Conservation (phyloP, 1,140 invertebrate genomes). For the Drosophila subobscura region DNA sequence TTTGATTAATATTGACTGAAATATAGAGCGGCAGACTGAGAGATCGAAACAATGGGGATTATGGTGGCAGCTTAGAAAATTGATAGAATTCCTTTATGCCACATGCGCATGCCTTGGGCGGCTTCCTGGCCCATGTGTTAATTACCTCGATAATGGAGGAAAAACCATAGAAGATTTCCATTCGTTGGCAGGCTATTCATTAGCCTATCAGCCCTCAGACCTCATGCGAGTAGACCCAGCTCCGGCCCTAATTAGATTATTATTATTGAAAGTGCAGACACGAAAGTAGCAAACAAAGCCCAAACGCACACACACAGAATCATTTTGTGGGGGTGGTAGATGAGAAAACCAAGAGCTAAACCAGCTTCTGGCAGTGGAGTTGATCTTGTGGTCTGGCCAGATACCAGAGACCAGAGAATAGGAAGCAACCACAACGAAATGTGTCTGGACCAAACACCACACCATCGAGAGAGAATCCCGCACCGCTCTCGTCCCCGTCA, state of each 20-base stretch:
- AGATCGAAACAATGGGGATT: slow-evolving; percentile 9
- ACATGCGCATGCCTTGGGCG: slow-evolving; percentile 5
- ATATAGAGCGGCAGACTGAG: slow-evolving; percentile 2
- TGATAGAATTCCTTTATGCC: slow-evolving; percentile 6
- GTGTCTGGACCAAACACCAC: slow-evolving; percentile 69
- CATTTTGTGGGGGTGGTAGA: background rate
- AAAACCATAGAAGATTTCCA: slow-evolving; percentile 4
- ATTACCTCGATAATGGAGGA: slow-evolving; percentile 24
- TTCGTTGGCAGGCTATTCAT: slow-evolving; percentile 23
- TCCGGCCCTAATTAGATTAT: slow-evolving; percentile 71
- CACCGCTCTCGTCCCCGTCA: slow-evolving; percentile 10
- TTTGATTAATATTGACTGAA: slow-evolving; percentile 11
- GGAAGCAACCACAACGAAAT: slow-evolving; percentile 71
- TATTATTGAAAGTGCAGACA: slow-evolving; percentile 66
- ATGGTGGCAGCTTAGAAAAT: background rate
- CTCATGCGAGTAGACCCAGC: slow-evolving; percentile 23
- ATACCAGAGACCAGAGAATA: slow-evolving; percentile 33
- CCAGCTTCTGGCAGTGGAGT: slow-evolving; percentile 34
- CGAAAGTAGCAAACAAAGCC: slow-evolving; percentile 56
- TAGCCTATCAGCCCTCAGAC: slow-evolving; percentile 24
- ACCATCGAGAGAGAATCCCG: slow-evolving; percentile 24
- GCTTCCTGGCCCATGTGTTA: slow-evolving; percentile 20
- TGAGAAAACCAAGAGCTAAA: slow-evolving; percentile 57
- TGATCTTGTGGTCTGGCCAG: slow-evolving; percentile 56
- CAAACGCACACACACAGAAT: background rate